Evolutionary conservation across 1,140 invertebrate genomes (phyloP), one percentile per base, ranked within the genome.

Genomic region (Triops longicaudatus): DNA sequence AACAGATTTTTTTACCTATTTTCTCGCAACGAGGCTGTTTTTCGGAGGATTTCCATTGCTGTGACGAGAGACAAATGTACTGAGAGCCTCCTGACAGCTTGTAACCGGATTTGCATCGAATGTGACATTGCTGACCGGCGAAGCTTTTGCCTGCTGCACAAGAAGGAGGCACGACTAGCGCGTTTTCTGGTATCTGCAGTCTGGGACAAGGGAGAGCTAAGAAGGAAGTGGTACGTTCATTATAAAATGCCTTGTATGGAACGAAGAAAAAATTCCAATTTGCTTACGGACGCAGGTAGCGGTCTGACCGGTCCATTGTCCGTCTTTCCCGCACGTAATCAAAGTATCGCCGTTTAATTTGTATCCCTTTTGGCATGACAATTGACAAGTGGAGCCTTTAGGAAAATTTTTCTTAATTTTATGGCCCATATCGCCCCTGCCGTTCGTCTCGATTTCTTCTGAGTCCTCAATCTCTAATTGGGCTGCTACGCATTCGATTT

Each of bases 341-440:
- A 37, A 44, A 4, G 76, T 41, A 26, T 77, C 76, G 22, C 76
- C 76, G 27, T 73, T 44, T 17, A 89, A 79, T 76, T 83, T 84
- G 79, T 84, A 89, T 26, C 85, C 86, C 78, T 83, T 81, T 74
- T 84, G 82, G 81, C 89, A 90, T 81, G 84, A 84, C 41, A 89
- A 82, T 74, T 86, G 84, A 82, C 89, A 91, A 78, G 85, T 84
- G 9, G 88, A 87, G 72, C 86, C 87, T 44, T 79, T 71, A 9
- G 82, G 81, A 26, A 79, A 80, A 41, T 77, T 76, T 26, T 43
- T 26, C 37, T 63, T 43, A 2, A 28, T 50, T 75, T 75, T 75
- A n/a, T 27, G 76, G 63, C 74, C 74, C 17, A 77, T 28, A 44
- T 77, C 76, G 28, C 76, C 76, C 50, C 76, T n/a, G 42, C 76